These are phyloP conservation scores for Chamaea fasciata DNA, from an alignment of 2,113 vertebrate genomes.

Conservation along the genomic window DNA sequence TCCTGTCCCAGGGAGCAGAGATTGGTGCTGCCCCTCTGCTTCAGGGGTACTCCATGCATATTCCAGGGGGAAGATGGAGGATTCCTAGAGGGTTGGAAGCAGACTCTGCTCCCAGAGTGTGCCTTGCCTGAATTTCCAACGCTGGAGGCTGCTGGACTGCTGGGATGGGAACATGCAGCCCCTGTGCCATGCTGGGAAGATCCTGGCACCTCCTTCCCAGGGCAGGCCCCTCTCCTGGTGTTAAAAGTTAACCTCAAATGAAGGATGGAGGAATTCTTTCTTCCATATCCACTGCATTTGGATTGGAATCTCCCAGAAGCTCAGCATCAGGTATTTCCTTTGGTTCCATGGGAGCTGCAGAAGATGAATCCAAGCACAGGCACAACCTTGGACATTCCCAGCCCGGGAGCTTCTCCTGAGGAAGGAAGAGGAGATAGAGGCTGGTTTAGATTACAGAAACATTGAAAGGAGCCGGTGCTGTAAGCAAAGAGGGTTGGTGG, in stretches of 20 bases:
- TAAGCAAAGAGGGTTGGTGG: background rate
- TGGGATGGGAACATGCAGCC: fast-evolving
- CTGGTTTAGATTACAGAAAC: background rate
- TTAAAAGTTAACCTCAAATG: background rate
- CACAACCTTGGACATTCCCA: background rate
- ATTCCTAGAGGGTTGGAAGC: background rate
- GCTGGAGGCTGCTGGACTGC: background rate
- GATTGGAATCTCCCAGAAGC: background rate
- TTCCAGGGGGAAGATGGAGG: background rate
- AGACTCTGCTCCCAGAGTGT: background rate
- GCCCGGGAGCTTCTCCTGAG: background rate
- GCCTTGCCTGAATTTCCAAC: background rate
- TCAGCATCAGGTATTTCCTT: background rate
- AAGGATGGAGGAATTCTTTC: background rate
- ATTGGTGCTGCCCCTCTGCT: background rate
- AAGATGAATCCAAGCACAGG: background rate
- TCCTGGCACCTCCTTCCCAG: background rate
- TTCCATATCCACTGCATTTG: background rate
- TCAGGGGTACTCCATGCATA: background rate
- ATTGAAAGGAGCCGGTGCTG: background rate
- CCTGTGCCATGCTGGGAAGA: background rate
- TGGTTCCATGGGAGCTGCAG: background rate
- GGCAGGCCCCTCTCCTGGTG: background rate
- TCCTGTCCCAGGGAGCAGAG: background rate
- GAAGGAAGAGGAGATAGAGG: slow-evolving; percentile 6